phyloP scores from a whole-genome alignment of 2,888 invertebrate species.

The Laspeyria flexula region DNA sequence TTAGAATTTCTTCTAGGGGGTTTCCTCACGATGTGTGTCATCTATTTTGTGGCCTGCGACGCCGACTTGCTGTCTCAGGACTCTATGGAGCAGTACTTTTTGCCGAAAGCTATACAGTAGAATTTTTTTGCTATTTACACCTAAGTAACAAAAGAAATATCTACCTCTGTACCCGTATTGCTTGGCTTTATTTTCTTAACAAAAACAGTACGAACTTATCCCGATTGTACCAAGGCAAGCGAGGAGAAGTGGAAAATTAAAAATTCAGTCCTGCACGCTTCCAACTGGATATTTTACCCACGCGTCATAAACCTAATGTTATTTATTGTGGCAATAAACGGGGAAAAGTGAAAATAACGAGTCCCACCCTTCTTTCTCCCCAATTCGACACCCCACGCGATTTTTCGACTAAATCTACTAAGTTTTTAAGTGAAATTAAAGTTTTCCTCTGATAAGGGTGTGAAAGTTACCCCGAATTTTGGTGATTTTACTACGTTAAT shows the following conservation, averaged over 20 bases:
- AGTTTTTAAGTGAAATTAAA: slow-evolving; percentile 39
- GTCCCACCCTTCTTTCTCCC: slow-evolving; percentile 11
- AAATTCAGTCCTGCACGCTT: slow-evolving; percentile 33
- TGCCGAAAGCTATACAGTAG: too few relatives aligned
- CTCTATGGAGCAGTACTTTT: too few relatives aligned
- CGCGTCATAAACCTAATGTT: slow-evolving; percentile 54
- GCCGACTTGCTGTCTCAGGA: too few relatives aligned
- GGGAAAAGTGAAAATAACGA: slow-evolving; percentile 50
- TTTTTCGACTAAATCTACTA: slow-evolving; percentile 24
- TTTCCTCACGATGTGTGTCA: too few relatives aligned
- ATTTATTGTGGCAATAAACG: slow-evolving; percentile 54
- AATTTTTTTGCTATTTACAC: too few relatives aligned
- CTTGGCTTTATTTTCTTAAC: too few relatives aligned
- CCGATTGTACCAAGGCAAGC: background rate
- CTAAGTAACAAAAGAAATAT: too few relatives aligned
- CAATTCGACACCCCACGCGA: slow-evolving; percentile 21
- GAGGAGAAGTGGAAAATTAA: slow-evolving; percentile 6
- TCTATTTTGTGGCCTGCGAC: too few relatives aligned
- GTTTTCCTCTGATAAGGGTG: slow-evolving; percentile 11
- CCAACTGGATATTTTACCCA: slow-evolving; percentile 44
- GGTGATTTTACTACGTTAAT: background rate
- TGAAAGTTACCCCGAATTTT: background rate
- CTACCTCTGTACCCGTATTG: too few relatives aligned
- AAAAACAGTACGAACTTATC: too few relatives aligned
- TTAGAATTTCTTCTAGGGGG: too few relatives aligned